Evolutionary conservation across 1,140 invertebrate genomes (phyloP), one percentile per base, ranked within the genome.

Genomic region (Temnothorax nylanderi): DNA sequence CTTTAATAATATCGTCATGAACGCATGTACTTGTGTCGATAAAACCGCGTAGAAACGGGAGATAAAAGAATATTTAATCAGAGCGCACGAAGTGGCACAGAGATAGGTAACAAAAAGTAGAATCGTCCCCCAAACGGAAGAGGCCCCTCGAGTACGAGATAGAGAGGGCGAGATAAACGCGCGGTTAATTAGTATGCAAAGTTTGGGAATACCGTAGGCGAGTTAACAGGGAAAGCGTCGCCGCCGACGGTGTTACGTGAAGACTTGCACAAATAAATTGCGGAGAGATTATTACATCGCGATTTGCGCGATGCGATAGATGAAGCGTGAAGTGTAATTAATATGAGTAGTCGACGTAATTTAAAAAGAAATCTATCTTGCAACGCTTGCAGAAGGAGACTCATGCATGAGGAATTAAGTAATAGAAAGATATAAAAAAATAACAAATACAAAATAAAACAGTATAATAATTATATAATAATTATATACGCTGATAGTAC

Each of bases 1-100:
- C n/a, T 11, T n/a, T 67, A 69, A 80, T 69, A 80, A 69, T 34
- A 69, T 80, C 41, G 26, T 74, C 72, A n/a, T 34, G 44, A 18
- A 34, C 75, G 41, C 76, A 65, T 47, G 44, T 49, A 78, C 47
- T 80, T 80, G 41, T 80, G 41, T 84, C 69, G 80, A 74, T 84
- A 82, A 82, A 82, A 74, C 51, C 21, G 10, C 37, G 32, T 37
- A 60, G 54, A 62, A 47, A 51, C n/a, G 34, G 11, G 32, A 62
- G 41, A 62, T 49, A 85, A 85, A 88, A 72, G 71, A 85, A 86
- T 86, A 86, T 86, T 86, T 86, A 86, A 86, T 86, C 84, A 86
- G 72, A 32, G 84, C 18, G 26, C n/a, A 65, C 21, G 72, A 54
- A 78, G 64, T 78, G 47, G 75, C 37, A 44, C 16, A 11, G 62